Evolutionary conservation across 2,797 vertebrate species (phyloP).

Genomic region (Pyrrhura leucotis): DNA sequence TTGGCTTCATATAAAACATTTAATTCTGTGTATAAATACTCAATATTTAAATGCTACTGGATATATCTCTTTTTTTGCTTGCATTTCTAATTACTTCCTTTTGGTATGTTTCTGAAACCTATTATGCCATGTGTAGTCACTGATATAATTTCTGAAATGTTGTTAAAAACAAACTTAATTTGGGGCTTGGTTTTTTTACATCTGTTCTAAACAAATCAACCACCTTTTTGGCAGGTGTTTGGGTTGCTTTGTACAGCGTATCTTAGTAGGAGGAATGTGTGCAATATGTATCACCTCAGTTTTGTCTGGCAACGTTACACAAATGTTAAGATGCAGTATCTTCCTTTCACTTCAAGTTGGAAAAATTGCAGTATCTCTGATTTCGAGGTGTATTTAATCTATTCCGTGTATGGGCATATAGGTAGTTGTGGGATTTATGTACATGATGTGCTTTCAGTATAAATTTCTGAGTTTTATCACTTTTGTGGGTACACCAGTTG

Average conservation of each 20-base stretch:
- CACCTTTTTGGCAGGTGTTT: conserved; percentile 52
- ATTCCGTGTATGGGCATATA: conserved; percentile 46
- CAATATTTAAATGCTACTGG: background rate
- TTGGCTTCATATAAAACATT: background rate
- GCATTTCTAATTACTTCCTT: conserved; percentile 49
- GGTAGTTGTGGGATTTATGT: background rate
- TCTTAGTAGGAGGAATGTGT: conserved; percentile 71
- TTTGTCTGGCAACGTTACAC: conserved; percentile 61
- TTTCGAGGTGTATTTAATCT: conserved; percentile 65
- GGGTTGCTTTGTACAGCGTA: conserved; percentile 60
- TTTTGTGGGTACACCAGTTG: conserved; percentile 38
- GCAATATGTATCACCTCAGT: conserved; percentile 73
- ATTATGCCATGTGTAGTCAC: conserved; percentile 33
- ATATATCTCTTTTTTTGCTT: conserved; percentile 32
- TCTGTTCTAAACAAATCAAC: background rate
- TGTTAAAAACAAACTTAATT: conserved; percentile 11
- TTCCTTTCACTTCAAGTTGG: conserved; percentile 52
- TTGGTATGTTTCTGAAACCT: conserved; percentile 36
- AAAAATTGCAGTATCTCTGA: conserved; percentile 61
- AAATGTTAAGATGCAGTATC: conserved; percentile 78
- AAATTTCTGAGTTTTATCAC: conserved; percentile 43
- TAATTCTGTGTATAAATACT: background rate
- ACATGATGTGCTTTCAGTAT: conserved; percentile 16
- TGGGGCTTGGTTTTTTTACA: background rate
- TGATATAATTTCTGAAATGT: conserved; percentile 7